Evolutionary conservation across 2,888 invertebrate genomes (phyloP).

Genomic region (Molorchus minor): DNA sequence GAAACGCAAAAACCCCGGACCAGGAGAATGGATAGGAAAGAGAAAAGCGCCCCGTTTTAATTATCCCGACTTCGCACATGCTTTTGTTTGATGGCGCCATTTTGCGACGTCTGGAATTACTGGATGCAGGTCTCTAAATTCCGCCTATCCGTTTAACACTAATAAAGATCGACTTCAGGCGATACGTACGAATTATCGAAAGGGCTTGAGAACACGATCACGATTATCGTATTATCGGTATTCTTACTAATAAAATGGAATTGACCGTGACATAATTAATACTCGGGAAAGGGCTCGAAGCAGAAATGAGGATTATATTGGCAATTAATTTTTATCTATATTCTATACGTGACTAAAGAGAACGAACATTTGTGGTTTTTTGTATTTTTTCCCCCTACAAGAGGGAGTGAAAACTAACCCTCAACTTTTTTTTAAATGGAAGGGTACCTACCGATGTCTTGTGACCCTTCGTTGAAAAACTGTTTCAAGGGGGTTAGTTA

Average conservation of each 20-base stretch:
- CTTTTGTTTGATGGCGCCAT: slow-evolving; percentile 58
- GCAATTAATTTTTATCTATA: not conserved
- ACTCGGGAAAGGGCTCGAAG: not conserved
- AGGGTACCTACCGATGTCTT: too few species aligned
- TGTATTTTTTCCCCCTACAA: too few species aligned
- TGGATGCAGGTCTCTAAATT: slow-evolving; percentile 42
- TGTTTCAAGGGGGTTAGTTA: too few species aligned
- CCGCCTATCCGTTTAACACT: slow-evolving; percentile 48
- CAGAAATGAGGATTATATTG: not conserved
- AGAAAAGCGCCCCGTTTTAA: slow-evolving; percentile 54
- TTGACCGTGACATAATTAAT: slow-evolving; percentile 8
- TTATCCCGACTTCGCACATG: slow-evolving; percentile 57
- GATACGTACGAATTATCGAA: slow-evolving; percentile 50
- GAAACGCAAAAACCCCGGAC: slow-evolving; percentile 32
- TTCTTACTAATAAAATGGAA: slow-evolving; percentile 12
- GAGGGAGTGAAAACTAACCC: too few species aligned
- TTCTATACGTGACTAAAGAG: not conserved
- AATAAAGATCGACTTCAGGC: slow-evolving; percentile 48
- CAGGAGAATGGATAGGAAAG: slow-evolving; percentile 26
- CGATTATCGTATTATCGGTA: slow-evolving; percentile 36
- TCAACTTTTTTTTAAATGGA: too few species aligned
- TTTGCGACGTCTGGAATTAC: slow-evolving; percentile 48
- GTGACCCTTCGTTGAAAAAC: too few species aligned
- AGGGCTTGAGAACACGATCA: slow-evolving; percentile 40
- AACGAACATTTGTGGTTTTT: too few species aligned